Conservation (phyloP, 2,113 vertebrate species). For the Zootoca vivipara region DNA sequence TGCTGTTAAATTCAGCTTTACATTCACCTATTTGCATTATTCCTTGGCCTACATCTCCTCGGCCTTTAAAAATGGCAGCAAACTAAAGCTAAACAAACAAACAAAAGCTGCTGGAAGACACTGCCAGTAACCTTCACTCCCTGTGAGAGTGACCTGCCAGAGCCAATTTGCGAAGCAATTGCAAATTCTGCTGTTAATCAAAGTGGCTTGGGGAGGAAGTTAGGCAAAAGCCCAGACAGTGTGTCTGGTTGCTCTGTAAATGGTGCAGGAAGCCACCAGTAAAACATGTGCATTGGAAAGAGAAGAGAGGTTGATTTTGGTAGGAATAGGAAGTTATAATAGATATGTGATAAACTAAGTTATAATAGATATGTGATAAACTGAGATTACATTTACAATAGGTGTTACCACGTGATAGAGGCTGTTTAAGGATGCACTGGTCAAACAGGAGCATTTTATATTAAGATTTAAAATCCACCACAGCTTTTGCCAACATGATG, state of each 20-base stretch:
- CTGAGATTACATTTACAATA: constrained; percentile 56
- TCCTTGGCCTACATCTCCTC: not conserved
- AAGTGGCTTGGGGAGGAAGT: constrained; percentile 8
- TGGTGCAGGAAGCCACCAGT: constrained; percentile 56
- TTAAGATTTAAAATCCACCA: too few species aligned
- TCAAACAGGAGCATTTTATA: not conserved
- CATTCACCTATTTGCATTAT: not conserved
- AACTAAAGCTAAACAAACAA: not conserved
- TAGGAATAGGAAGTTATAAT: constrained; percentile 68
- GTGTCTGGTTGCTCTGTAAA: not conserved
- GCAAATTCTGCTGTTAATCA: not conserved
- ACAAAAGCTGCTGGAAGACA: rapidly evolving
- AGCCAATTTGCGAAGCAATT: not conserved
- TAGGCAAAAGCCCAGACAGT: not conserved
- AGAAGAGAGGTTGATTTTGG: constrained; percentile 57
- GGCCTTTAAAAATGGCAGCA: rapidly evolving
- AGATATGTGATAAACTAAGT: constrained; percentile 66
- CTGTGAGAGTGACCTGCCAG: not conserved
- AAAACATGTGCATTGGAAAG: constrained; percentile 45
- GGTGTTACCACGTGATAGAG: constrained; percentile 10
- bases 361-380: constrained; percentile 58
- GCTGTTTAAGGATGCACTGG: not conserved
- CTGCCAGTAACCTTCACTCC: rapidly evolving
- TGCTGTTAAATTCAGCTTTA: not conserved
- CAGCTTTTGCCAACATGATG: too few species aligned